phyloP scores from a whole-genome alignment of 1,140 invertebrate species.

The Drosophila pseudoobscura region DNA sequence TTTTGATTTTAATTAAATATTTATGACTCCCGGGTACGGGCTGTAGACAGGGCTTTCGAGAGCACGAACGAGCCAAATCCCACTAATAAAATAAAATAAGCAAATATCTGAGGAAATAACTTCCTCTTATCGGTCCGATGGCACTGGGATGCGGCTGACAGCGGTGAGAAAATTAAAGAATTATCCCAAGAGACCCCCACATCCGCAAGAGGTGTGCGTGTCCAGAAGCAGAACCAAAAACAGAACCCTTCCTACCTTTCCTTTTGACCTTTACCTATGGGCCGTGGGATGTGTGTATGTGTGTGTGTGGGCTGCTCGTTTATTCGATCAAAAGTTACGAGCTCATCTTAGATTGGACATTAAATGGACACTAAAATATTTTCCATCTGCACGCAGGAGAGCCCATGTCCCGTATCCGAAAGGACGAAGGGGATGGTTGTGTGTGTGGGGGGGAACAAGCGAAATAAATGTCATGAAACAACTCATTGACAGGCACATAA shows the following conservation, averaged over 20 bases:
- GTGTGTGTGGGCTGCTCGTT: constrained; percentile 48
- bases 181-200: constrained; percentile 63
- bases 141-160: constrained; percentile 6
- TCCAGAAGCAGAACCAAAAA: constrained; percentile 25
- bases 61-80: constrained; percentile 10
- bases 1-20: constrained; percentile 81
- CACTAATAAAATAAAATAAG: constrained; percentile 77
- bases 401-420: constrained; percentile 4
- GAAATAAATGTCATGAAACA: constrained; percentile 83
- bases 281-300: neutral
- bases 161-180: constrained; percentile 79
- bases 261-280: constrained; percentile 36
- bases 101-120: constrained; percentile 78
- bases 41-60: constrained; percentile 1
- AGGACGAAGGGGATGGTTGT: constrained; percentile 11
- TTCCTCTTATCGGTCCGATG: constrained; percentile 78
- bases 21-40: constrained; percentile 40
- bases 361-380: constrained; percentile 83
- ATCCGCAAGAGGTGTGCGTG: constrained; percentile 54
- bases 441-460: constrained; percentile 50
- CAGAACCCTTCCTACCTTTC: constrained; percentile 29
- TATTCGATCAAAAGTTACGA: constrained; percentile 83
- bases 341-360: constrained; percentile 83
- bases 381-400: constrained; percentile 78
- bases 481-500: constrained; percentile 83